Percentiles rank a stretch among this genome's conserved stretches.
Evolutionary conservation across 1,140 invertebrate species (phyloP).

Genomic region (Pinna nobilis): DNA sequence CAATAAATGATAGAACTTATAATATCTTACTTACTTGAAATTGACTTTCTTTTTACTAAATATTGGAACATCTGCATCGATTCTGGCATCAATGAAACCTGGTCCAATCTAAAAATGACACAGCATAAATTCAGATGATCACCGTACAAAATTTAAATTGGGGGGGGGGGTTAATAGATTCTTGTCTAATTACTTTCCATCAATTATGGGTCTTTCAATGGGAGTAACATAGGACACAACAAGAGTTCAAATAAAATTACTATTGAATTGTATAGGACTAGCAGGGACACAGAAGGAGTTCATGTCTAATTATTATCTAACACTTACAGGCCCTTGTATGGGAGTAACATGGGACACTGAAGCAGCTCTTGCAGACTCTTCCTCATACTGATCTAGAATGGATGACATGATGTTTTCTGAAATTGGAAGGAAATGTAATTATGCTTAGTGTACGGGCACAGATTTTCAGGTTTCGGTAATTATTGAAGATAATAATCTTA

Average conservation of each 20-base stretch:
- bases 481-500: no score
- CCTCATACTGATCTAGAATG: conserved; percentile 86
- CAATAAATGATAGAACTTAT: background rate
- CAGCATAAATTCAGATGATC: no score
- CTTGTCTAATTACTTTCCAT: no score
- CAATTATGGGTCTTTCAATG: no score
- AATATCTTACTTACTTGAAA: conserved; percentile 68
- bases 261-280: no score
- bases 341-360: conserved; percentile 6
- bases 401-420: conserved; percentile 81
- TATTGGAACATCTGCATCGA: conserved; percentile 71
- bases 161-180: no score
- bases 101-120: conserved; percentile 52
- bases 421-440: no score
- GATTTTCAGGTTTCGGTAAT: no score
- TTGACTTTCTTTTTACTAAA: conserved; percentile 74
- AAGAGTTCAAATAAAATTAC: no score
- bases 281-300: no score
- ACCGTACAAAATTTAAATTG: background rate
- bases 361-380: conserved; percentile 68
- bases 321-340: conserved; percentile 44
- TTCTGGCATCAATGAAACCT: conserved; percentile 66
- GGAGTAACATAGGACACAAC: no score
- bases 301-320: background rate
- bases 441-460: no score